Base-by-base conservation (phyloP, 2,113 vertebrate genomes). In the Shinisaurus crocodilurus region DNA sequence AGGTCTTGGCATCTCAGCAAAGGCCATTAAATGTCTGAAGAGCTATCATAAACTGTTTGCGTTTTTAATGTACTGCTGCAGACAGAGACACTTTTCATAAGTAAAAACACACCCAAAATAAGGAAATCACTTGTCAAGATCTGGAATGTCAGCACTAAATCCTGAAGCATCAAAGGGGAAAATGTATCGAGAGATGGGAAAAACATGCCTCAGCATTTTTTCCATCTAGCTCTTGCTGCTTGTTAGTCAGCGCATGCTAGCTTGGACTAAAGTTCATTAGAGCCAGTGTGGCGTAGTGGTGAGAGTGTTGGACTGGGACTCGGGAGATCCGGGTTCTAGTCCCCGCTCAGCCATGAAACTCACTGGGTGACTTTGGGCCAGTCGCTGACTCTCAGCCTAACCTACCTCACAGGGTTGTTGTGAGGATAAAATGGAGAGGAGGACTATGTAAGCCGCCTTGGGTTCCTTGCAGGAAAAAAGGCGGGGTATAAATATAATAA, bases 201-300 rank as follows among this genome's bases (percentile, higher is more conserved):
- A 82, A 94, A 90, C 10, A 1, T 6, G 65, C 1, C 90, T 70
- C 32, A 0, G 86, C 60, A 0, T 83, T 94, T 89, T 81, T 90
- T 70, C 32, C 65, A 81, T 87, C 84, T 82, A 89, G 94, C 94
- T 93, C 84, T 0, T 93, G 88, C 92, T 84, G 91, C 88, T 85
- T 0, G 1, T 92, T 50, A 90, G 88, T 91, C 93, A 79, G 70
- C 0, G 37, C 45, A 0, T 91, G 91, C 89, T 95, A 92, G 90
- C 85, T 93, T 94, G 91, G 76, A 90, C 89, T 89, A 25, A 95
- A 93, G 88, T 92, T 90, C 0, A 0, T 89, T n/a, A n/a, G n/a
- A n/a, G n/a, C n/a, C n/a, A n/a, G n/a, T n/a, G n/a, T n/a, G n/a
- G n/a, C n/a, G n/a, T n/a, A n/a, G n/a, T n/a, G n/a, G n/a, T n/a